Conservation (phyloP, 2,888 invertebrate species). For the Miltochrista miniata region DNA sequence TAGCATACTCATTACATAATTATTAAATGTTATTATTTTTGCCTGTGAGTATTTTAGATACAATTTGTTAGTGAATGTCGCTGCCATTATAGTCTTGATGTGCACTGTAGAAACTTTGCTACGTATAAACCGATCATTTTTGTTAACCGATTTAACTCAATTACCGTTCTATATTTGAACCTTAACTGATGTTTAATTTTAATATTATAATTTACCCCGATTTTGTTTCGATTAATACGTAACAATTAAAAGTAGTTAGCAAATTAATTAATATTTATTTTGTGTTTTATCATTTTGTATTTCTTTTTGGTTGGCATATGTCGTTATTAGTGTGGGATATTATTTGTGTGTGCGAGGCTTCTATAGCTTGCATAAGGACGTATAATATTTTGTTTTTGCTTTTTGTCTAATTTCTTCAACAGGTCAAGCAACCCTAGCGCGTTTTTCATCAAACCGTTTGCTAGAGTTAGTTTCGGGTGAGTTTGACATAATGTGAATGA, state of each 20-base stretch:
- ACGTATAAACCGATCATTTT: slow-evolving; percentile 40
- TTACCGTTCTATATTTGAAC: not conserved
- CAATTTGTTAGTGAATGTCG: slow-evolving; percentile 56
- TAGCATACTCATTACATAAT: slow-evolving; percentile 25
- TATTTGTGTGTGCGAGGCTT: slow-evolving; percentile 63
- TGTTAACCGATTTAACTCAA: not conserved
- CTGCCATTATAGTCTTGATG: slow-evolving; percentile 45
- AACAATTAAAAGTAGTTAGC: slow-evolving; percentile 45
- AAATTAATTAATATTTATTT: slow-evolving; percentile 32
- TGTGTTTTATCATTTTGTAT: slow-evolving; percentile 44
- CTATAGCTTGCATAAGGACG: slow-evolving; percentile 68
- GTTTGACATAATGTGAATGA: slow-evolving; percentile 83
- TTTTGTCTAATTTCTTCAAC: slow-evolving; percentile 87
- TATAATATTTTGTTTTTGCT: slow-evolving; percentile 70
- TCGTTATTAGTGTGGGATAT: slow-evolving; percentile 56
- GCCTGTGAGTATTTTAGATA: slow-evolving; percentile 54
- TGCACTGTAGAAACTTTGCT: slow-evolving; percentile 53
- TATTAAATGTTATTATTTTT: slow-evolving; percentile 28
- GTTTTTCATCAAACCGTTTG: slow-evolving; percentile 88
- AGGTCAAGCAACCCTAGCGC: slow-evolving; percentile 87
- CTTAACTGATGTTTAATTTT: not conserved
- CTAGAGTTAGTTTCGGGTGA: slow-evolving; percentile 89
- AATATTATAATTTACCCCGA: not conserved
- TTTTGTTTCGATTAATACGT: slow-evolving; percentile 24
- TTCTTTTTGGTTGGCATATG: slow-evolving; percentile 32